Conservation (phyloP, 2,113 vertebrate species). For the Aegypius monachus region DNA sequence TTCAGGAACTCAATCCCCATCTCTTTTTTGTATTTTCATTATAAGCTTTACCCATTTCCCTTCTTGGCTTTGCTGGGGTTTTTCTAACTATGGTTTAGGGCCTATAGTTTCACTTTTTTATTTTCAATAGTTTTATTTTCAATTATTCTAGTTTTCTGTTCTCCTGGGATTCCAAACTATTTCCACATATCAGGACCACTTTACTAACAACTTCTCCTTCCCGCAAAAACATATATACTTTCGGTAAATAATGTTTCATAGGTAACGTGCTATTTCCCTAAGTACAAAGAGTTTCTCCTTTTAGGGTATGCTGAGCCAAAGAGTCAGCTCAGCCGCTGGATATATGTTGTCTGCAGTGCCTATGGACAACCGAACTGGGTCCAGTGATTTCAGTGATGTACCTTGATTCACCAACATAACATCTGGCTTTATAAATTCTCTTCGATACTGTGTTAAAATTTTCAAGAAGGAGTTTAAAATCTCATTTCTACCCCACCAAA, state of each 20-base stretch:
- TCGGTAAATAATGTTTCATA: background rate
- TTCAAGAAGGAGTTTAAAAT: background rate
- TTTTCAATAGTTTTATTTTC: background rate
- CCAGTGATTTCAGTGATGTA: background rate
- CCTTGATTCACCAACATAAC: background rate
- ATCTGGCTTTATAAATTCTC: background rate
- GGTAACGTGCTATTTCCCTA: background rate
- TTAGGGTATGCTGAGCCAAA: background rate
- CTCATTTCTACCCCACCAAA: background rate
- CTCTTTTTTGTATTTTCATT: background rate
- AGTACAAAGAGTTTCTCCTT: background rate
- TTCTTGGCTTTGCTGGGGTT: background rate
- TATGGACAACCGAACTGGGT: too few species aligned
- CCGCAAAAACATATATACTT: too few species aligned
- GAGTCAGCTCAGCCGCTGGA: too few species aligned
- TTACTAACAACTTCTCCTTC: background rate
- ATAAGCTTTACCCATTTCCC: background rate
- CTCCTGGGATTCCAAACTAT: background rate
- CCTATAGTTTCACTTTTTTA: background rate
- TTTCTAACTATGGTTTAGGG: background rate
- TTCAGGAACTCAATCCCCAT: background rate
- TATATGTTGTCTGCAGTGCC: background rate
- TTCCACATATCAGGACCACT: background rate
- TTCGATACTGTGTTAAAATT: too few species aligned
- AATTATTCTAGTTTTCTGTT: background rate